These are phyloP conservation scores for Platypus cylindrus DNA, from an alignment of 2,888 invertebrate genomes.

Conservation along the genomic window DNA sequence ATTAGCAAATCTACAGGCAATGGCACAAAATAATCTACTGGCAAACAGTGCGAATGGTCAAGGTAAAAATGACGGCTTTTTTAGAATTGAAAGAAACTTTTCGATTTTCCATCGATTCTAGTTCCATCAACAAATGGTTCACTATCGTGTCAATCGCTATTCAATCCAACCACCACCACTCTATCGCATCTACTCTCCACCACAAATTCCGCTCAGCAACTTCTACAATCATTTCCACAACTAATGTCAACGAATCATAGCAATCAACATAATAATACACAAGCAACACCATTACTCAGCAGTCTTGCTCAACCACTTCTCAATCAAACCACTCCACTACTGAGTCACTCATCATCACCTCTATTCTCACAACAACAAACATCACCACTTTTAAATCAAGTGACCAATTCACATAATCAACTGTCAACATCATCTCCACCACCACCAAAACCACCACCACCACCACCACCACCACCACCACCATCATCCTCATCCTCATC, in stretches of 20 bases:
- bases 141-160: conserved; percentile 44
- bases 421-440: conserved; percentile 25
- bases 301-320: conserved; percentile 28
- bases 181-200: conserved; percentile 62
- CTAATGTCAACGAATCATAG: conserved; percentile 35
- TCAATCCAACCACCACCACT: conserved; percentile 51
- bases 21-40: conserved; percentile 57
- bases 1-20: conserved; percentile 63
- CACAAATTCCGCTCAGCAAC: conserved; percentile 53
- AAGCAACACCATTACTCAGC: conserved; percentile 25
- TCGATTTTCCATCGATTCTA: background rate
- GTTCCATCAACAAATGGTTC: background rate
- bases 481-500: too few species aligned
- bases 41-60: conserved; percentile 29
- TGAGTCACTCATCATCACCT: conserved; percentile 14
- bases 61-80: conserved; percentile 30
- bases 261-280: conserved; percentile 21
- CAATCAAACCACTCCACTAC: conserved; percentile 9
- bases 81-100: background rate
- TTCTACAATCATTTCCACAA: conserved; percentile 62
- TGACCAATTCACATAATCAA: conserved; percentile 17
- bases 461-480: conserved; percentile 21
- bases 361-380: conserved; percentile 19
- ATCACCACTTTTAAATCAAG: conserved; percentile 15
- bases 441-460: too few species aligned